Percentiles rank a stretch among this genome's conserved stretches.
phyloP scores from a whole-genome alignment of 2,888 invertebrate species.

The Imbricaverruca yamaguchii region DNA sequence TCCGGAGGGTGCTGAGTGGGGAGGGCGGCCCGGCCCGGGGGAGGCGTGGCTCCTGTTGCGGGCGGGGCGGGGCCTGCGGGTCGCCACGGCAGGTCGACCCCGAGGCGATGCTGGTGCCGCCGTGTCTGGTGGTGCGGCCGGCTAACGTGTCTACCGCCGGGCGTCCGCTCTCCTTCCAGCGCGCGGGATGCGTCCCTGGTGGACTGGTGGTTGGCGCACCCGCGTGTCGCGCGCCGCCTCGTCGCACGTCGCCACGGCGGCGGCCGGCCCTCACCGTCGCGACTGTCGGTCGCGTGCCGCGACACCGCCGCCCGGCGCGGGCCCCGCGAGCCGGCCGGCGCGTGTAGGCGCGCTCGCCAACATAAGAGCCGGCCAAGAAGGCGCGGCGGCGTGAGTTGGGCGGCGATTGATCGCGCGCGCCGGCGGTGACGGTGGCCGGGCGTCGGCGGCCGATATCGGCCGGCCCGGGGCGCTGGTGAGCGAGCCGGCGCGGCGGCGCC shows the following conservation, averaged over 20 bases:
- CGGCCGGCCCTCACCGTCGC: not conserved
- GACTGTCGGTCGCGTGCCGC: not conserved
- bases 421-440: slow-evolving; percentile 19
- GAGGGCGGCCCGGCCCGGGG: too few relatives aligned
- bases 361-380: not conserved
- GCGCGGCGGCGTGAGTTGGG: not conserved
- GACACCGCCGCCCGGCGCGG: too few relatives aligned
- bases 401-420: slow-evolving; percentile 26
- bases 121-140: too few relatives aligned
- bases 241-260: not conserved
- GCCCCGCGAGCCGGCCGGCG: not conserved
- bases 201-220: not conserved
- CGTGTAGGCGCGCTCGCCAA: not conserved
- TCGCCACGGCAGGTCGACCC: too few relatives aligned
- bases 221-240: not conserved
- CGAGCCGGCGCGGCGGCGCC: not conserved
- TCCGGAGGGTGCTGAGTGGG: too few relatives aligned
- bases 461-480: not conserved
- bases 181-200: not conserved
- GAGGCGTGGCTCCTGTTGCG: too few relatives aligned
- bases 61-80: too few relatives aligned
- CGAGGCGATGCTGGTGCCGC: too few relatives aligned
- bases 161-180: not conserved
- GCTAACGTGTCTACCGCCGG: not conserved
- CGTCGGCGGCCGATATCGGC: slow-evolving; percentile 1